These are phyloP conservation scores for Serrognathus titanus DNA, from an alignment of 2,888 invertebrate genomes.

Conservation along the genomic window DNA sequence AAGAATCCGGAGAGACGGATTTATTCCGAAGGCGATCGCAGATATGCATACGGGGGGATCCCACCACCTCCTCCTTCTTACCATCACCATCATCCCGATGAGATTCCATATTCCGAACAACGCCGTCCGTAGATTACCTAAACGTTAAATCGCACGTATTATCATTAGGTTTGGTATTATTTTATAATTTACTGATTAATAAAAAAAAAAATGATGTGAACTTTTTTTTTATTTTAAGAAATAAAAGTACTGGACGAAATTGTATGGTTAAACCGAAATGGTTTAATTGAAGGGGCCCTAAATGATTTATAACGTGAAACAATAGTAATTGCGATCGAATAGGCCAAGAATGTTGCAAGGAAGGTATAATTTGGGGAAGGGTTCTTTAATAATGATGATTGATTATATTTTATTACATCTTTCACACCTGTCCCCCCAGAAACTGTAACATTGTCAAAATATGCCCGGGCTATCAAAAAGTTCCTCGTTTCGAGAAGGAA, in stretches of 20 bases:
- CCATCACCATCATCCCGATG: constrained; percentile 17
- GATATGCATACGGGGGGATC: constrained; percentile 36
- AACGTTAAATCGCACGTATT: too few relatives aligned
- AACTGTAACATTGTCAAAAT: too few relatives aligned
- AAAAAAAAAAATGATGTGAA: too few relatives aligned
- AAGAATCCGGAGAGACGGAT: constrained; percentile 46
- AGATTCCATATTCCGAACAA: not conserved
- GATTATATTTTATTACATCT: constrained; percentile 23
- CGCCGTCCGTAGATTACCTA: too few relatives aligned
- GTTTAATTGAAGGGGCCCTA: constrained; percentile 23
- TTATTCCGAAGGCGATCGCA: constrained; percentile 42
- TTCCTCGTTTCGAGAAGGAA: too few relatives aligned
- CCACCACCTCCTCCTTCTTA: constrained; percentile 20
- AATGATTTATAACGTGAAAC: constrained; percentile 29
- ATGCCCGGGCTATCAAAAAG: too few relatives aligned
- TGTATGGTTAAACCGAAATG: constrained; percentile 2
- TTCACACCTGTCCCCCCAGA: constrained; percentile 20
- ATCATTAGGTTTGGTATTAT: too few relatives aligned
- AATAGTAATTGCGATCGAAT: constrained; percentile 23
- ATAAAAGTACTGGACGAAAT: too few relatives aligned
- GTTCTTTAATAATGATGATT: constrained; percentile 28
- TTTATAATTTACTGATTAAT: too few relatives aligned
- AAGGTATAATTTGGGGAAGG: constrained; percentile 23
- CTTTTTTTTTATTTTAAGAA: too few relatives aligned
- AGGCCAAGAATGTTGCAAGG: constrained; percentile 9